These are phyloP conservation scores for Notothenia rossii DNA, from an alignment of 2,113 vertebrate genomes.

Conservation along the genomic window DNA sequence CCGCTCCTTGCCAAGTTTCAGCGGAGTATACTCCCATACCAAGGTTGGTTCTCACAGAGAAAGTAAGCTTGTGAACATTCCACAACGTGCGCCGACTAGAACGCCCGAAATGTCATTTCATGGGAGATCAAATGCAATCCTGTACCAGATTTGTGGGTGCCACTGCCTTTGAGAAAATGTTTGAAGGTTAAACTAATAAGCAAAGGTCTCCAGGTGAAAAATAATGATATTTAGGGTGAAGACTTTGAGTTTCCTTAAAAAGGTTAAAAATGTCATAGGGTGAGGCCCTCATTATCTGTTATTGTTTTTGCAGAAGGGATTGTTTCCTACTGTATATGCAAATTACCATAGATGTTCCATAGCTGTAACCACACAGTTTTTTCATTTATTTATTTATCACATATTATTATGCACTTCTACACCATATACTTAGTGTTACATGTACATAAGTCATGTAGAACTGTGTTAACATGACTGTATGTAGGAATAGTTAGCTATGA, in stretches of 20 bases:
- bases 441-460: background rate
- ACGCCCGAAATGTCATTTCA: slow-evolving; percentile 47
- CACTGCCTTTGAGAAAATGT: slow-evolving; percentile 3
- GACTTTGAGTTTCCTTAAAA: background rate
- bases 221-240: background rate
- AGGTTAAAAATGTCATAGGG: background rate
- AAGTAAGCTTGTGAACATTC: slow-evolving; percentile 68
- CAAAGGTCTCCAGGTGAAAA: background rate
- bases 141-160: slow-evolving; percentile 15
- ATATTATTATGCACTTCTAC: background rate
- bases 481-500: background rate
- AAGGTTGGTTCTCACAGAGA: slow-evolving; percentile 66
- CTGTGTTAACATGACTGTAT: background rate
- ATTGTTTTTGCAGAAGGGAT: background rate
- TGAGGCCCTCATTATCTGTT: background rate
- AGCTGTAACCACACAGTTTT: background rate
- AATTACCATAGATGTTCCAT: background rate
- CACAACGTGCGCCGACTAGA: slow-evolving; percentile 67
- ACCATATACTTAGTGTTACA: too few relatives aligned
- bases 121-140: slow-evolving; percentile 42
- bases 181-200: background rate
- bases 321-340: background rate
- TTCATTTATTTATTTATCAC: background rate
- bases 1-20: slow-evolving; percentile 65
- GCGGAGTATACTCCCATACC: slow-evolving; percentile 49